phyloP scores from a whole-genome alignment of 2,888 invertebrate genomes.

The Tetragnatha montana region DNA sequence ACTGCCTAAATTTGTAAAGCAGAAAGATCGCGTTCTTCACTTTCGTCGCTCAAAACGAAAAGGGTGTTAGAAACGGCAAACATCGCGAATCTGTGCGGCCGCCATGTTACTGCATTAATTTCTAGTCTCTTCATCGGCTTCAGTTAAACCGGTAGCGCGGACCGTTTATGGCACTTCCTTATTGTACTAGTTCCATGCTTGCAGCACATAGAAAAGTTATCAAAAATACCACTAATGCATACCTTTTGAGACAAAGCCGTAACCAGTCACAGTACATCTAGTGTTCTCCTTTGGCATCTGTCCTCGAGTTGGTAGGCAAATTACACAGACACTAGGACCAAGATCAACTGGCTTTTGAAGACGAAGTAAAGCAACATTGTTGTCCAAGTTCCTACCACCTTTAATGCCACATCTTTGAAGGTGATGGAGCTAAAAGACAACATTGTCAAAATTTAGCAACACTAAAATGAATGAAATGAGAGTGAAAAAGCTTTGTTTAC shows the following conservation, averaged over 20 bases:
- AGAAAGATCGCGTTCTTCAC: too few species aligned
- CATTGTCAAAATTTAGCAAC: not conserved
- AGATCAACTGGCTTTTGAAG: conserved; percentile 73
- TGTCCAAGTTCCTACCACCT: conserved; percentile 90
- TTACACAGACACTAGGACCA: conserved; percentile 75
- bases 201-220: not conserved
- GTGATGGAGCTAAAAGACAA: conserved; percentile 42
- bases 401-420: conserved; percentile 93
- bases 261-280: conserved; percentile 91
- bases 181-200: too few species aligned
- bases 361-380: conserved; percentile 93
- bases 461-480: too few species aligned
- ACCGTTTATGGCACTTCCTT: too few species aligned
- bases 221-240: not conserved
- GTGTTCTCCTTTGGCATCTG: conserved; percentile 89
- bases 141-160: too few species aligned
- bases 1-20: too few species aligned
- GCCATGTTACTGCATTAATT: too few species aligned
- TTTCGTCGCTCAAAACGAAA: too few species aligned
- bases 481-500: too few species aligned
- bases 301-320: conserved; percentile 91
- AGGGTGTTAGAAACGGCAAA: too few species aligned
- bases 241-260: conserved; percentile 81
- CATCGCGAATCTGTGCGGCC: too few species aligned
- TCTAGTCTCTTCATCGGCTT: too few species aligned